These are phyloP conservation scores for Sarcophaga bullata DNA, from an alignment of 1,140 invertebrate genomes.

Conservation along the genomic window DNA sequence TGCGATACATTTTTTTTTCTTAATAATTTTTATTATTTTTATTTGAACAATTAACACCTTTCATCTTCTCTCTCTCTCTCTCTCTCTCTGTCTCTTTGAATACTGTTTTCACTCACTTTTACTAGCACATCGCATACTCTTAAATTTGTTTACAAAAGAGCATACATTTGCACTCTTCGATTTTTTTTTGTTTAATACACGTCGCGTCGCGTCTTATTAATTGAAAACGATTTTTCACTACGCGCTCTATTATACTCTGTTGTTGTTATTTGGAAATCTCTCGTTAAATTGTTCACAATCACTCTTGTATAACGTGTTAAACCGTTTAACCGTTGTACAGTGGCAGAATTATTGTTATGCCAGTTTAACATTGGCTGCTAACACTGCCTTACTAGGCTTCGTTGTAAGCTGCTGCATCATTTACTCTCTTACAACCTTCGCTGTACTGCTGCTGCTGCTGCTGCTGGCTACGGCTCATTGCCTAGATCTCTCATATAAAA, in stretches of 20 bases:
- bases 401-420: neutral
- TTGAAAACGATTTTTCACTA: neutral
- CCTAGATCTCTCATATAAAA: neutral
- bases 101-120: neutral
- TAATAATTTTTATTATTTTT: neutral
- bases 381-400: neutral
- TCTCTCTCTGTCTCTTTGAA: neutral
- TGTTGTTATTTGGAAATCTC: conserved; percentile 18
- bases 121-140: too few relatives aligned
- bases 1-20: neutral
- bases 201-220: neutral
- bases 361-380: neutral
- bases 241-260: neutral
- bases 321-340: neutral
- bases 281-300: neutral
- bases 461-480: neutral
- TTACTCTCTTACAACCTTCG: neutral
- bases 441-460: neutral
- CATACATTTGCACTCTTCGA: too few relatives aligned
- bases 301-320: conserved; percentile 11
- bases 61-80: neutral
- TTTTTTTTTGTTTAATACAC: too few relatives aligned
- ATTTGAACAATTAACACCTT: conserved; percentile 19
- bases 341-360: too few relatives aligned
- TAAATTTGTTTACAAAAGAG: too few relatives aligned